Conservation (phyloP, 2,888 invertebrate genomes). For the Stenolophus ochropezus region DNA sequence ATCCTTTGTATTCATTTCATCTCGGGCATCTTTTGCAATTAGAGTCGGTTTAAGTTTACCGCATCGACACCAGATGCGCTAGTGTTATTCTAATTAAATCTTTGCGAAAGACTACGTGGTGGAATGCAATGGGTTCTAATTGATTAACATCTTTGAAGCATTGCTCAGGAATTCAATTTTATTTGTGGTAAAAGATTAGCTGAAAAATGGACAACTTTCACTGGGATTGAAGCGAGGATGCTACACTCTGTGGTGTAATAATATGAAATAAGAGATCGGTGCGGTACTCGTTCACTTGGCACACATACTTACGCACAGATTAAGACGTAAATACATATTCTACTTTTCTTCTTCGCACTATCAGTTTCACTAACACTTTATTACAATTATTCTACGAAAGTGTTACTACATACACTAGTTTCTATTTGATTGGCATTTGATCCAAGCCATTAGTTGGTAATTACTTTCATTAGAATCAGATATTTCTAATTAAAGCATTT, state of each 20-base stretch:
- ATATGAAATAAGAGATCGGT: conserved; percentile 44
- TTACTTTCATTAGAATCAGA: neutral
- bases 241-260: conserved; percentile 47
- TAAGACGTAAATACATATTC: conserved; percentile 36
- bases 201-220: conserved; percentile 47
- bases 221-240: conserved; percentile 17
- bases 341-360: conserved; percentile 11
- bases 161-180: conserved; percentile 52
- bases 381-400: neutral
- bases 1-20: conserved; percentile 11
- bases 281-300: conserved; percentile 10
- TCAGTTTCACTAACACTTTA: neutral
- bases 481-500: neutral
- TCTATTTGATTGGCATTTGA: neutral
- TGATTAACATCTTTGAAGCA: conserved; percentile 53
- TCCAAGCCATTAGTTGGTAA: neutral
- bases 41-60: neutral
- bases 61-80: conserved; percentile 3
- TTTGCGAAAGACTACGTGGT: conserved; percentile 46
- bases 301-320: conserved; percentile 4
- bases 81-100: conserved; percentile 49
- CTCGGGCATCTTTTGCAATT: conserved; percentile 30
- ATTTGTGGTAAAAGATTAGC: conserved; percentile 38
- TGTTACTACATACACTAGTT: neutral
- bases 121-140: conserved; percentile 52